A percentile compares a stretch with the other conserved stretches of the same genome.
Evolutionary conservation across 2,888 invertebrate species (phyloP).

Genomic region (Cryptocephalus moraei): DNA sequence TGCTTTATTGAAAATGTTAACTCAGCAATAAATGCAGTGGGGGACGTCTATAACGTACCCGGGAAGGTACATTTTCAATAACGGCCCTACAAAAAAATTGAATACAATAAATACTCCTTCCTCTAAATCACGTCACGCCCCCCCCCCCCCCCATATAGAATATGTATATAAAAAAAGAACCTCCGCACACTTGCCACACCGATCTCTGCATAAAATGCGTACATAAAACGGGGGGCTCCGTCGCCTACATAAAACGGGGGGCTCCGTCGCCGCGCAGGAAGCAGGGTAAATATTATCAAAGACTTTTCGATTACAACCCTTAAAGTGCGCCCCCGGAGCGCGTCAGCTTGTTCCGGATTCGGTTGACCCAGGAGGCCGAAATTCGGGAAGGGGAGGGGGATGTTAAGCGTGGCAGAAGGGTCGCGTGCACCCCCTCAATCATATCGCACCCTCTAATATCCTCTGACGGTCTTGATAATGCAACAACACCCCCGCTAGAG

Average conservation of each 20-base stretch:
- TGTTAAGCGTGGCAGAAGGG: slow-evolving; percentile 4
- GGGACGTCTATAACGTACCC: slow-evolving; percentile 1
- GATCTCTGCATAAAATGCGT: too few relatives aligned
- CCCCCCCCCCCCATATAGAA: too few relatives aligned
- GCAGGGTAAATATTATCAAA: slow-evolving; percentile 18
- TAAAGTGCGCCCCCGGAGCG: slow-evolving; percentile 19
- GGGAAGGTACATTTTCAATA: too few relatives aligned
- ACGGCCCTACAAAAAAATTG: too few relatives aligned
- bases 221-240: too few relatives aligned
- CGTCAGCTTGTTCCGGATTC: slow-evolving; percentile 27
- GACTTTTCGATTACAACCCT: slow-evolving; percentile 23
- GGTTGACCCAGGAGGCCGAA: slow-evolving; percentile 33
- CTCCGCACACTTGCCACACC: too few relatives aligned
- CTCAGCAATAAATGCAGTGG: slow-evolving; percentile 4
- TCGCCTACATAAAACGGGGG: neutral
- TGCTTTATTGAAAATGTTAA: slow-evolving; percentile 4
- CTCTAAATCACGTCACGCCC: too few relatives aligned
- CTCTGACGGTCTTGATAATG: slow-evolving; percentile 39
- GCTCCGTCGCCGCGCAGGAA: slow-evolving; percentile 1
- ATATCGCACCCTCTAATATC: slow-evolving; percentile 41
- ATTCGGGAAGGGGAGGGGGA: slow-evolving; percentile 21
- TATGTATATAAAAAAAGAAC: too few relatives aligned
- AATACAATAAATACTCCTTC: too few relatives aligned
- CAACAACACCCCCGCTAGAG: slow-evolving; percentile 31
- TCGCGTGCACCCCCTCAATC: slow-evolving; percentile 34